phyloP scores from a whole-genome alignment of 23 tunicate genomes.

The Halocynthia aurantium region DNA sequence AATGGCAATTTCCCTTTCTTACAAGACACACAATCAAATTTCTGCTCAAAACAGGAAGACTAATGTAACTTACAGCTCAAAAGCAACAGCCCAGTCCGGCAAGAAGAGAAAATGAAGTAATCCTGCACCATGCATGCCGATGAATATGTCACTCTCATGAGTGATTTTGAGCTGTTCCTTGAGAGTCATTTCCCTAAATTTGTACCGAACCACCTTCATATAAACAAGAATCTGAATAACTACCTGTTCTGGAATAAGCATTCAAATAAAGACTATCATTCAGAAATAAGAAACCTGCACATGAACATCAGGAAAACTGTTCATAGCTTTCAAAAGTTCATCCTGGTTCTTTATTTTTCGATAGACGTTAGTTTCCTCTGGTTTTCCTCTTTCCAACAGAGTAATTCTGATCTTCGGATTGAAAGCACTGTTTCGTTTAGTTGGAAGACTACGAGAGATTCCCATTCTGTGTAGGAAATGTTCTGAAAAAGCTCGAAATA shows the following conservation, averaged over 20 bases:
- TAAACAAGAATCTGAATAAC: not conserved
- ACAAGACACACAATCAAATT: not conserved
- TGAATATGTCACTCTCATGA: slow-evolving; percentile 83
- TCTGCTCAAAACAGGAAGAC: not conserved
- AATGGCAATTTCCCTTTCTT: not conserved
- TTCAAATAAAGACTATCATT: too few species aligned
- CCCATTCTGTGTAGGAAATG: slow-evolving; percentile 74
- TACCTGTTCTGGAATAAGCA: not conserved
- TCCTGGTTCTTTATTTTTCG: slow-evolving; percentile 72
- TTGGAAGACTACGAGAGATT: slow-evolving; percentile 36
- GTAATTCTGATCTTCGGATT: slow-evolving; percentile 57
- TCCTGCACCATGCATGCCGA: slow-evolving; percentile 98
- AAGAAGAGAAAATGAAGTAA: slow-evolving; percentile 78
- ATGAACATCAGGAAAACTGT: slow-evolving; percentile 41
- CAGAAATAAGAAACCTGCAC: slow-evolving; percentile 44
- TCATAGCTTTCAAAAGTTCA: slow-evolving; percentile 31
- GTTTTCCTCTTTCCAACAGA: slow-evolving; percentile 73
- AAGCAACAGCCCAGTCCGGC: slow-evolving; percentile 92
- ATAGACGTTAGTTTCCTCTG: slow-evolving; percentile 50
- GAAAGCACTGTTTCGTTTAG: not conserved
- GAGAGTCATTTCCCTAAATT: slow-evolving; percentile 55
- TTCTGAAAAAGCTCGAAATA: slow-evolving; percentile 85
- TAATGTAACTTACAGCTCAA: slow-evolving; percentile 65
- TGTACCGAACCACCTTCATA: slow-evolving; percentile 71
- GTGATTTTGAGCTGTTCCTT: slow-evolving; percentile 67